Base-by-base conservation (phyloP, 2,888 invertebrate genomes). In the Tachina fera region DNA sequence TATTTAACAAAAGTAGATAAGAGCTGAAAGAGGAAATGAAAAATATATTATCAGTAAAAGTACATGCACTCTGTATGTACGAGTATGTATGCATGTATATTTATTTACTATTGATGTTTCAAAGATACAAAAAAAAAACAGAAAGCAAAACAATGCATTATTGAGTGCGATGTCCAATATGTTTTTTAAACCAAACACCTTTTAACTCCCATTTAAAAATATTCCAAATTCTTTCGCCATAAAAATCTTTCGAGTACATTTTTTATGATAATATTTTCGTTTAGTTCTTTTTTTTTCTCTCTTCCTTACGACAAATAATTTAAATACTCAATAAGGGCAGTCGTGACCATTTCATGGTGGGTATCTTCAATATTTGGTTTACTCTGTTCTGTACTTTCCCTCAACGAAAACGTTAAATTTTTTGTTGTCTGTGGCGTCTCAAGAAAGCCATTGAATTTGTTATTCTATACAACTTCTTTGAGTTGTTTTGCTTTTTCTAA, bases 371-470 rank as follows among this genome's bases (percentile, higher is more conserved):
- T 72, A 72, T 60, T 74, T 75, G 61, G 13, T 45, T 70, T 49
- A 14, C 5, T 47, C n/a, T 13, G 8, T 22, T 60, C 60, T 77
- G 49, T 31, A 13, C 60, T 22, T 39, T 39, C 13, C 43, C 11
- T 65, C 19, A 0, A 53, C 31, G 43, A 77, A 71, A 53, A 56
- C 58, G 8, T 72, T 4, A 43, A 74, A 11, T 61, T 63, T 78
- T 53, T 61, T 56, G 45, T 61, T 70, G 60, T 68, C 47, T 63
- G 5, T 84, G 83, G 79, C 79, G 79, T 84, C 79, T 75, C 22
- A 74, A 67, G 16, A 31, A 71, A 72, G 56, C 67, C 60, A 72
- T 31, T 19, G 39, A 71, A 63, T 63, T 68, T 22, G 9, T 65
- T 53, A 63, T 63, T 56, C 14, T 61, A n/a, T 60, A 31, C 60